Evolutionary conservation across 2,113 vertebrate genomes (phyloP).

Genomic region (Gallinago paraguaiae): DNA sequence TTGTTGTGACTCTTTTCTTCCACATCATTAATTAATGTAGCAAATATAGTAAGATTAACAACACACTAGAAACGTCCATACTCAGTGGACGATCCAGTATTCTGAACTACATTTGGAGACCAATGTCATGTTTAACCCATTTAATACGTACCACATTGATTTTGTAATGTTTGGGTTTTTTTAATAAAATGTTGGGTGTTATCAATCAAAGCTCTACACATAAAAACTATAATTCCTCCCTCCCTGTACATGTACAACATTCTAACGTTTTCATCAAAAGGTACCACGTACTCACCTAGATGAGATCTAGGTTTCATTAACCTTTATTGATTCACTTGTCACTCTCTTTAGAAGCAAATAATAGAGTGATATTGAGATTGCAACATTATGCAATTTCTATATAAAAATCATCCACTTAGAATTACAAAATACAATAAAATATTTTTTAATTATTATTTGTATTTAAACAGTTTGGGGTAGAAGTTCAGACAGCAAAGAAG

Average conservation of each 20-base stretch:
- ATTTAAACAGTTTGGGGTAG: not conserved
- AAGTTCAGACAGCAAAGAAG: not conserved
- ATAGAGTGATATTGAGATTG: not conserved
- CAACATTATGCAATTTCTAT: not conserved
- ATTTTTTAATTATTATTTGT: not conserved
- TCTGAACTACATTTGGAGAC: not conserved
- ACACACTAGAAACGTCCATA: not conserved
- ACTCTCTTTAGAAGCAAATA: not conserved
- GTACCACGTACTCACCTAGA: not conserved
- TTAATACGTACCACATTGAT: not conserved
- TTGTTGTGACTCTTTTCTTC: not conserved
- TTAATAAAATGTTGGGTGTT: constrained; percentile 1
- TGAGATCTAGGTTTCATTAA: constrained; percentile 32
- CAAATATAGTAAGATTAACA: not conserved
- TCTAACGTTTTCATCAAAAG: constrained; percentile 13
- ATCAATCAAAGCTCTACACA: not conserved
- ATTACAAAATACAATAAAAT: not conserved
- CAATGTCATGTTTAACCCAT: not conserved
- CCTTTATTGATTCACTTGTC: not conserved
- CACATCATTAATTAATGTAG: not conserved
- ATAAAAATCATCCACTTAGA: not conserved
- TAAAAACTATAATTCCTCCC: not conserved
- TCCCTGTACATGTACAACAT: not conserved
- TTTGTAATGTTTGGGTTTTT: not conserved
- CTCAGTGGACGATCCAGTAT: not conserved